Base-by-base conservation (phyloP, 2,113 vertebrate genomes). In the Esox niger region DNA sequence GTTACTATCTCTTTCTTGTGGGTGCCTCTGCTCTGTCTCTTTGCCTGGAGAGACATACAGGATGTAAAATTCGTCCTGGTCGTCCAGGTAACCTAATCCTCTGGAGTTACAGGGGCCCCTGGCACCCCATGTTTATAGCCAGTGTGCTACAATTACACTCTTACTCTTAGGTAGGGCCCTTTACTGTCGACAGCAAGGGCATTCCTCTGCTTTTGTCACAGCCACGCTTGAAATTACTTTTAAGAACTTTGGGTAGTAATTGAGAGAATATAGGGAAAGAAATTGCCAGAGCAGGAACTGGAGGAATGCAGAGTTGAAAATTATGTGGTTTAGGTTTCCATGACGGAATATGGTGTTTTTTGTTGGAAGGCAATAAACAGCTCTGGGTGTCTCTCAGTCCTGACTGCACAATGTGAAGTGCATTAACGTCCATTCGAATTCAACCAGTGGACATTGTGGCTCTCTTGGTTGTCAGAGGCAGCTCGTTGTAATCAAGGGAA, bases 161-260 rank as follows among this genome's bases (percentile, higher is more conserved):
- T 30, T 0, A 84, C 85, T 82, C 68, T 58, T 68, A 73, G 75
- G 86, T 88, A 87, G 85, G 85, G 6, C 83, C 77, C 81, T 90
- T 91, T 89, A 85, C 80, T 85, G 81, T 85, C 85, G 73, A 87
- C 81, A 77, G 84, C 73, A 80, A 77, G 82, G 73, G 86, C 92
- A 92, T 93, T 93, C 91, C 87, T 84, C 66, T 54, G 71, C 79
- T 90, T 92, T 91, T 85, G 90, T 93, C 93, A 92, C 92, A 92
- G 92, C 82, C 83, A 89, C 79, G 87, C 86, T 91, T 31, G 43
- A 82, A 73, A 74, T 78, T 83, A 66, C 52, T 86, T 65, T 78
- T 73, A 82, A 59, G 56, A 84, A 81, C 77, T 78, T 80, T 84
- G 79, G 82, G 77, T 76, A 79, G 74, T 80, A 74, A 35, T 61